Percentiles rank a stretch among this genome's conserved stretches.
Conservation (phyloP, 2,797 vertebrate genomes). For the Cryptoprocta ferox region DNA sequence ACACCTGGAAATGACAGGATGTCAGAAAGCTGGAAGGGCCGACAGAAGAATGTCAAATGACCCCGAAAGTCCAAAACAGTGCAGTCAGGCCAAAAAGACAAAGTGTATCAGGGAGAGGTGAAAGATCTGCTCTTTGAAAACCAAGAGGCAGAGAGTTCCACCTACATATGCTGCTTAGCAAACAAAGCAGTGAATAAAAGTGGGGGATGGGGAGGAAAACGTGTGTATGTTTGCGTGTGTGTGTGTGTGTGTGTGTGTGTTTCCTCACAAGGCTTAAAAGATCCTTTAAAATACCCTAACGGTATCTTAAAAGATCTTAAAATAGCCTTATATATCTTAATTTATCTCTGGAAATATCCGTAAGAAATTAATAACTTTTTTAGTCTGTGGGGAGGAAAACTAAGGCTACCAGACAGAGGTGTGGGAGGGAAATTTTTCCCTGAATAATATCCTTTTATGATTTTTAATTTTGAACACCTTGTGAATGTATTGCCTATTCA, state of each 20-base stretch:
- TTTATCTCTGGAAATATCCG: constrained; percentile 34
- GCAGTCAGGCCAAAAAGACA: background rate
- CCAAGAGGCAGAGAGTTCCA: background rate
- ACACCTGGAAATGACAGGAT: background rate
- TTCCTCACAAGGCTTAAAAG: background rate
- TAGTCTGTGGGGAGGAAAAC: background rate
- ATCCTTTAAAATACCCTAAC: background rate
- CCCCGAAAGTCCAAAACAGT: background rate
- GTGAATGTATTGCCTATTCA: constrained; percentile 69
- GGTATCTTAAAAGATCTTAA: constrained; percentile 35
- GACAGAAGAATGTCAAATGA: background rate
- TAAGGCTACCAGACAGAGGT: background rate
- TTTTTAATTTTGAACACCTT: constrained; percentile 69
- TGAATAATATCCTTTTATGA: constrained; percentile 59
- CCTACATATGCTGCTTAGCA: background rate
- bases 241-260: background rate
- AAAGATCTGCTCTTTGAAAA: background rate
- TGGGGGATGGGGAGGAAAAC: background rate
- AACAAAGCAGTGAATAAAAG: background rate
- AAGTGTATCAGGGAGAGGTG: background rate
- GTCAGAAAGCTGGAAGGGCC: background rate
- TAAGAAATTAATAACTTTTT: constrained; percentile 51
- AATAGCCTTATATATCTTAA: constrained; percentile 36
- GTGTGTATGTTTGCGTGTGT: background rate
- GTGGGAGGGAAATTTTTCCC: constrained; percentile 46